These are phyloP conservation scores for Leptinotarsa texana DNA, from an alignment of 1,140 invertebrate species.

Conservation along the genomic window DNA sequence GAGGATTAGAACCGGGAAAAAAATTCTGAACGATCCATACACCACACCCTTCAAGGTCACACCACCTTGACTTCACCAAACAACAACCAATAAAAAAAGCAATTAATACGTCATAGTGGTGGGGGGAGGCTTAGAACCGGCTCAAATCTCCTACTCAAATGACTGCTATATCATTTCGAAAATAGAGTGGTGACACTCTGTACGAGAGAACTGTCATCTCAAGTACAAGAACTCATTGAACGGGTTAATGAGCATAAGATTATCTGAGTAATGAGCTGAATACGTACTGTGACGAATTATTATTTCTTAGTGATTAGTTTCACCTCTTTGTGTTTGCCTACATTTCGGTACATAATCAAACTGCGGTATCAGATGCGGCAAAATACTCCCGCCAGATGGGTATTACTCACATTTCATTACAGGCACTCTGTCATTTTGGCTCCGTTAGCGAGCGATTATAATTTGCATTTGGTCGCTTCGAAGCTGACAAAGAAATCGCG, in stretches of 20 bases:
- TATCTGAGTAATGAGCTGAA: background rate
- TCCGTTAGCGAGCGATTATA: background rate
- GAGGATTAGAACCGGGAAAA: too few species aligned
- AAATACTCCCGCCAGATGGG: background rate
- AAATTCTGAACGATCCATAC: too few species aligned
- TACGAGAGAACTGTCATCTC: background rate
- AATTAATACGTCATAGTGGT: too few species aligned
- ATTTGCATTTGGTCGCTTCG: background rate
- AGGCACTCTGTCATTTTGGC: background rate
- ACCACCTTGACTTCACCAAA: too few species aligned
- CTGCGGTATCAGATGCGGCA: background rate
- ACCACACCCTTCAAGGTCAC: too few species aligned
- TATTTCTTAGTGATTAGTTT: background rate
- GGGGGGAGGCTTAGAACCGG: too few species aligned
- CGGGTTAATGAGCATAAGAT: background rate
- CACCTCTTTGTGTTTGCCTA: background rate
- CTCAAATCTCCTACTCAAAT: too few species aligned
- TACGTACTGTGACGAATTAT: background rate
- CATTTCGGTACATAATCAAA: background rate
- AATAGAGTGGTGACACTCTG: too few species aligned
- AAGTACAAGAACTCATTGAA: background rate
- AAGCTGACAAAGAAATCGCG: background rate
- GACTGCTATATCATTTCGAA: too few species aligned
- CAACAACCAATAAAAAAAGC: too few species aligned
- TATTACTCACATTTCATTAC: slow-evolving; percentile 3